Evolutionary conservation across 2,888 invertebrate genomes (phyloP).

Genomic region (Osmoderma eremita): DNA sequence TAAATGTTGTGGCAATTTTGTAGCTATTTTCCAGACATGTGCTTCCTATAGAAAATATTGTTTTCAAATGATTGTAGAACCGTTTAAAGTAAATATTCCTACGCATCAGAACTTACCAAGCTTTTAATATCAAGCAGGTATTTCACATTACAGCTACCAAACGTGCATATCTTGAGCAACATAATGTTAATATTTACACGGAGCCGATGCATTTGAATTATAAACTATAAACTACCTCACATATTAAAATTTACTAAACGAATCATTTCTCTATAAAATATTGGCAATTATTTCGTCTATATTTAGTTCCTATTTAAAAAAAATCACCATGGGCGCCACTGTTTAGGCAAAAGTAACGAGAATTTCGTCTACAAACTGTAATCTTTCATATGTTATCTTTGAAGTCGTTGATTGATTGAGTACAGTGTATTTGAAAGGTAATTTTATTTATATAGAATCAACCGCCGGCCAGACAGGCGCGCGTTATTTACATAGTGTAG

Average conservation of each 20-base stretch:
- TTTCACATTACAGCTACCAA: too few species aligned
- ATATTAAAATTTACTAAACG: neutral
- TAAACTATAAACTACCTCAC: too few species aligned
- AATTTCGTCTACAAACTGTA: slow-evolving; percentile 30
- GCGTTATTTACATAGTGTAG: slow-evolving; percentile 29
- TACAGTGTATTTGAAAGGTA: slow-evolving; percentile 28
- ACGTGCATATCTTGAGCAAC: too few species aligned
- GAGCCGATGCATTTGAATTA: too few species aligned
- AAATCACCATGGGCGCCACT: neutral
- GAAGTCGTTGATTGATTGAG: slow-evolving; percentile 33
- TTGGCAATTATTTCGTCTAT: slow-evolving; percentile 14
- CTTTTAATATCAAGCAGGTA: too few species aligned
- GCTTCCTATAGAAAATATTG: too few species aligned
- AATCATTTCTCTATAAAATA: slow-evolving; percentile 1
- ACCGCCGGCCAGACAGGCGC: slow-evolving; percentile 5
- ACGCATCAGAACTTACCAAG: too few species aligned
- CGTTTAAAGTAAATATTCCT: too few species aligned
- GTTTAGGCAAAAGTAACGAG: slow-evolving; percentile 7
- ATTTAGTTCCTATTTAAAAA: slow-evolving; percentile 26
- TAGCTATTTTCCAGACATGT: too few species aligned
- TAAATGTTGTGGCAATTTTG: too few species aligned
- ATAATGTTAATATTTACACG: too few species aligned
- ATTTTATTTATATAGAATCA: slow-evolving; percentile 29
- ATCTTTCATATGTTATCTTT: slow-evolving; percentile 34
- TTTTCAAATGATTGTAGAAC: too few species aligned